A percentile compares a stretch with the other conserved stretches of the same genome.
phyloP scores from a whole-genome alignment of 2,797 vertebrate species.

The Neopelma chrysocephalum region DNA sequence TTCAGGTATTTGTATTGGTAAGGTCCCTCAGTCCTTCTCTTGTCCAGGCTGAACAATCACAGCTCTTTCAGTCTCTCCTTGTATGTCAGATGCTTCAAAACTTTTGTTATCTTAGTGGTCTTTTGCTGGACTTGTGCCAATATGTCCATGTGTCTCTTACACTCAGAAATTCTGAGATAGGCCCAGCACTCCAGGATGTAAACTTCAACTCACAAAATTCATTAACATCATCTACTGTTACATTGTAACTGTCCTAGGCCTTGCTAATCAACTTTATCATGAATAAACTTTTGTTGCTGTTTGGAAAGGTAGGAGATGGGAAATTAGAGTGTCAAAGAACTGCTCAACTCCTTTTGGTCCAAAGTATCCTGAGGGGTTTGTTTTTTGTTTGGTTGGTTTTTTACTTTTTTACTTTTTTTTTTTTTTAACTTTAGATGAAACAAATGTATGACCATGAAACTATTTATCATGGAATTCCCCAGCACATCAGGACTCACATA shows the following conservation, averaged over 20 bases:
- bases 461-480: neutral
- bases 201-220: neutral
- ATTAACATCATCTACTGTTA: neutral
- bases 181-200: neutral
- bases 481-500: neutral
- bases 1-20: neutral
- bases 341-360: neutral
- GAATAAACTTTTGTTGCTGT: neutral
- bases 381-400: neutral
- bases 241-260: neutral
- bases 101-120: neutral
- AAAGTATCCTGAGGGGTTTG: neutral
- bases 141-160: neutral
- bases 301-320: neutral
- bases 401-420: too few species aligned
- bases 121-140: neutral
- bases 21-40: neutral
- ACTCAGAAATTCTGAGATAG: neutral
- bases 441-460: neutral
- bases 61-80: neutral
- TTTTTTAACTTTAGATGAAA: neutral
- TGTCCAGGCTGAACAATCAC: neutral
- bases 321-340: neutral
- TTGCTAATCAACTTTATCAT: neutral
- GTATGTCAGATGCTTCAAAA: neutral